Evolutionary conservation across 2,888 invertebrate species (phyloP), one percentile per base, ranked within the genome.

Genomic region (Sesia apiformis): DNA sequence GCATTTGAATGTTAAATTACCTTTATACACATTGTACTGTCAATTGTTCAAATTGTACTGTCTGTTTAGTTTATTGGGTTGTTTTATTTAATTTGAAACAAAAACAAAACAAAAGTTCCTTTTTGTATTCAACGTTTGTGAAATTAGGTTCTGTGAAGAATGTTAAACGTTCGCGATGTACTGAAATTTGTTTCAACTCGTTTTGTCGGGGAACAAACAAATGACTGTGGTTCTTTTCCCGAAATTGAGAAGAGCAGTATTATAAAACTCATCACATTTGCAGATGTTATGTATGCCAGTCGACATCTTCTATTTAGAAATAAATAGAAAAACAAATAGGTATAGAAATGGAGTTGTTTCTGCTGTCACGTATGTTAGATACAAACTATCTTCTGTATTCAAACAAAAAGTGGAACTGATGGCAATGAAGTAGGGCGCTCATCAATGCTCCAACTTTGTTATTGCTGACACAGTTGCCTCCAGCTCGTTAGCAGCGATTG

Each of bases 221-320:
- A 84, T 82, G 75, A 69, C 72, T 80, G 84, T 74, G 84, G 84
- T 79, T 76, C 67, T 68, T 72, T 72, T 70, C 69, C 61, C 67
- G 69, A 77, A 78, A 78, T 79, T 74, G 74, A 65, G 74, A 71
- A 75, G 70, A 69, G 62, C 61, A 60, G 59, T 50, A 56, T 49
- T 52, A 23, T 40, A 52, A 8, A 52, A 40, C 42, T 39, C 23
- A 5, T 39, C 39, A 8, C 40, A 39, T 39, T 39, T 8, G 40
- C 51, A 49, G n/a, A 23, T 4, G n/a, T 60, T 56, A 56, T 58
- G 59, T 62, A 59, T 58, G 49, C 52, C 59, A 58, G 58, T 60
- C 54, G 62, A 54, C 53, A 59, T 57, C 57, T 62, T 59, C 56
- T 55, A 56, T 60, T 62, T 56, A 59, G 57, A 56, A 53, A 43